Conservation (phyloP, 2,797 vertebrate species). For the Micropoecilia bifurca region DNA sequence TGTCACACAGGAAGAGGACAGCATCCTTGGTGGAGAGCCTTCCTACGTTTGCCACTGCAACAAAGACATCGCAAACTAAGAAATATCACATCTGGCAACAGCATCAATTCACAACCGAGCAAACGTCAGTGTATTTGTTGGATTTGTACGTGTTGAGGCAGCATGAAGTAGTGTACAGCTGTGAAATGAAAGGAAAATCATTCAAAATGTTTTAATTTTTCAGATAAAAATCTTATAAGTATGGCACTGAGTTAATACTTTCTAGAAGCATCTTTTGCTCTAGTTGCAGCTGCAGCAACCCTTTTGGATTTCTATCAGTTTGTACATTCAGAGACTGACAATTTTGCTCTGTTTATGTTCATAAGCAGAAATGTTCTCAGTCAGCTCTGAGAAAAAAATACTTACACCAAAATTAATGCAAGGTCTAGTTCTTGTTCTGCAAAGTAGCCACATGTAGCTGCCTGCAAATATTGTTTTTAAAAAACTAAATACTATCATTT, state of each 20-base stretch:
- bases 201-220: background rate
- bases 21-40: conserved; percentile 79
- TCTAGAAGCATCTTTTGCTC: background rate
- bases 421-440: background rate
- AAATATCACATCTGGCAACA: background rate
- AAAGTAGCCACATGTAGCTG: background rate
- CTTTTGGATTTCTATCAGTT: background rate
- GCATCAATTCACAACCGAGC: background rate
- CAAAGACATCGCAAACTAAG: background rate
- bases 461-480: background rate
- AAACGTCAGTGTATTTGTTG: background rate
- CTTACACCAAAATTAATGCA: background rate
- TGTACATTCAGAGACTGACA: background rate
- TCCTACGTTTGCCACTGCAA: conserved; percentile 82
- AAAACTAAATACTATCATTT: background rate
- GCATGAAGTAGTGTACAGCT: background rate
- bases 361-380: background rate
- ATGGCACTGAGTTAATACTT: background rate
- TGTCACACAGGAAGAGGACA: conserved; percentile 89
- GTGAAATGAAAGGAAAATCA: background rate
- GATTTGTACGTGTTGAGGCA: background rate
- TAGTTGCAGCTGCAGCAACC: background rate
- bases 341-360: background rate
- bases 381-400: background rate
- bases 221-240: background rate